Conservation (phyloP, 2,888 invertebrate species). For the Tenthredo notha region DNA sequence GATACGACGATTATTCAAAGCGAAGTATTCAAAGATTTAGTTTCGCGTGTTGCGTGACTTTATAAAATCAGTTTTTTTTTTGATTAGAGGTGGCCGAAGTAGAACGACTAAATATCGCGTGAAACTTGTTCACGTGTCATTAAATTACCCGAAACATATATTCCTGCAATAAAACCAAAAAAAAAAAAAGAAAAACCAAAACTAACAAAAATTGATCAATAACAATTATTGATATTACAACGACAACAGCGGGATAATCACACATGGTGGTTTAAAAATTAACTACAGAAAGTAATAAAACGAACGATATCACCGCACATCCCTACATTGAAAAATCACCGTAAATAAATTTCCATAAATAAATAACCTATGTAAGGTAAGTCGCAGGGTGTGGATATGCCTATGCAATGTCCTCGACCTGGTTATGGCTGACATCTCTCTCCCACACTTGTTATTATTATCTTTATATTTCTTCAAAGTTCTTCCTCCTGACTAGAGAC, state of each 20-base stretch:
- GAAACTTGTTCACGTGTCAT: conserved; percentile 1
- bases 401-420: conserved; percentile 45
- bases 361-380: conserved; percentile 34
- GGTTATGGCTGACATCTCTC: conserved; percentile 53
- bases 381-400: conserved; percentile 36
- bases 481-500: conserved; percentile 24
- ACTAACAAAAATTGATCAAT: neutral
- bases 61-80: neutral
- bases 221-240: neutral
- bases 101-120: conserved; percentile 1
- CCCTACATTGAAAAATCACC: neutral
- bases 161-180: neutral
- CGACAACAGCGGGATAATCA: neutral
- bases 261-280: neutral
- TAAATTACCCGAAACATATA: neutral
- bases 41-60: conserved; percentile 30
- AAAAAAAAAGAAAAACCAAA: neutral
- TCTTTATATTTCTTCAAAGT: conserved; percentile 29
- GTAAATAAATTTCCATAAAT: neutral
- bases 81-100: neutral
- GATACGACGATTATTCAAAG: conserved; percentile 8
- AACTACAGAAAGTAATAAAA: neutral
- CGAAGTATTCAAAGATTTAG: neutral
- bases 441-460: conserved; percentile 53
- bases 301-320: neutral